These are phyloP conservation scores for Choristoneura rosaceana DNA, from an alignment of 2,888 invertebrate species.

Conservation along the genomic window DNA sequence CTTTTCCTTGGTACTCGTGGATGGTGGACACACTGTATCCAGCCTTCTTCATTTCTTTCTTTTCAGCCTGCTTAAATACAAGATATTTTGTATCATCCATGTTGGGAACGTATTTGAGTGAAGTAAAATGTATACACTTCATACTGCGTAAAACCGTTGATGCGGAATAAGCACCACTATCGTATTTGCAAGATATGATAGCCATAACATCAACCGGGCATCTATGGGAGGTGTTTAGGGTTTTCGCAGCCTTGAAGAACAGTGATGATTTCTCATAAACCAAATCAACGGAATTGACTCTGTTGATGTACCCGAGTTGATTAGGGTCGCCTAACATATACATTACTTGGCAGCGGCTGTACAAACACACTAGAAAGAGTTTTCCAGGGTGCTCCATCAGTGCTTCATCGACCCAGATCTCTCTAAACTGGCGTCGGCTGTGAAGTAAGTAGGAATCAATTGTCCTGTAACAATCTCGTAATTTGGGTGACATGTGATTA, in stretches of 20 bases:
- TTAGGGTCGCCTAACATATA: slow-evolving; percentile 36
- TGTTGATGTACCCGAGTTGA: slow-evolving; percentile 34
- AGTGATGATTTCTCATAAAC: slow-evolving; percentile 19
- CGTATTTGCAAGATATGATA: slow-evolving; percentile 19
- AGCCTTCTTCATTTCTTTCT: slow-evolving; percentile 29
- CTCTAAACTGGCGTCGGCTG: background rate
- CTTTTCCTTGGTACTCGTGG: slow-evolving; percentile 38
- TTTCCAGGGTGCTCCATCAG: slow-evolving; percentile 40
- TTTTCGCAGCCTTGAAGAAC: slow-evolving; percentile 21
- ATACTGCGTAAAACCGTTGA: slow-evolving; percentile 26
- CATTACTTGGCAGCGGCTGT: slow-evolving; percentile 18
- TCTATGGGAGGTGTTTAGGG: slow-evolving; percentile 30
- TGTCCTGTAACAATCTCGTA: slow-evolving; percentile 31
- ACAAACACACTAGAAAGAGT: slow-evolving; percentile 36
- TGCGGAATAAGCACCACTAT: slow-evolving; percentile 27
- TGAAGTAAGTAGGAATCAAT: slow-evolving; percentile 37
- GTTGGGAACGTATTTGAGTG: slow-evolving; percentile 17
- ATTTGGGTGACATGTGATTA: background rate
- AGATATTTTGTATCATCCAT: slow-evolving; percentile 30
- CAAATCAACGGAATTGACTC: slow-evolving; percentile 22
- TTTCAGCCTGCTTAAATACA: slow-evolving; percentile 38
- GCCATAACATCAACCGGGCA: slow-evolving; percentile 39
- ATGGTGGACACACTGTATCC: slow-evolving; percentile 34
- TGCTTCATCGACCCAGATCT: slow-evolving; percentile 39
- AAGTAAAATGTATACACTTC: slow-evolving; percentile 21